phyloP scores from a whole-genome alignment of 2,888 invertebrate genomes.

The Papilio demoleus region DNA sequence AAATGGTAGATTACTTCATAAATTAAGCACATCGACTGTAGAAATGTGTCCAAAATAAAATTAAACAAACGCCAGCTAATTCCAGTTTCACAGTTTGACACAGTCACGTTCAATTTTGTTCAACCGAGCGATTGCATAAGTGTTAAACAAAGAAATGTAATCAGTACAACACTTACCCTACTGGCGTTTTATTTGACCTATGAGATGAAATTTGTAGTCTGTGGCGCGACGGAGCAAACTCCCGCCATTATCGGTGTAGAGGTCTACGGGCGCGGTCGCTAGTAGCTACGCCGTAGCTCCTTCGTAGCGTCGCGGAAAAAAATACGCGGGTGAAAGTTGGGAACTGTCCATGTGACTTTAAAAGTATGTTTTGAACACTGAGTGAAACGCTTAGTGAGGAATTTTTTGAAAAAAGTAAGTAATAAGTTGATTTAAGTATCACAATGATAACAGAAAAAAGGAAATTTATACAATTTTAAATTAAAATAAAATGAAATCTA shows the following conservation, averaged over 20 bases:
- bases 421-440: not conserved
- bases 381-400: slow-evolving; percentile 5
- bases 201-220: slow-evolving; percentile 23
- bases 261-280: slow-evolving; percentile 62
- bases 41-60: not conserved
- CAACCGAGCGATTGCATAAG: slow-evolving; percentile 24
- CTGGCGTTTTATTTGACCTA: not conserved
- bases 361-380: slow-evolving; percentile 19
- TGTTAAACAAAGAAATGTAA: slow-evolving; percentile 8
- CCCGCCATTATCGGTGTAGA: slow-evolving; percentile 64
- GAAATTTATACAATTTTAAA: too few species aligned
- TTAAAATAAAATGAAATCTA: too few species aligned
- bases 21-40: not conserved
- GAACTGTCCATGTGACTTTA: slow-evolving; percentile 26
- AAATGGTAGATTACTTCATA: too few species aligned
- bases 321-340: slow-evolving; percentile 52
- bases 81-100: slow-evolving; percentile 23
- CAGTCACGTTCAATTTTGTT: slow-evolving; percentile 27
- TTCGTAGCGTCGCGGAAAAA: slow-evolving; percentile 54
- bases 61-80: slow-evolving; percentile 24
- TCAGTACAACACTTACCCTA: slow-evolving; percentile 11
- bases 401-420: slow-evolving; percentile 26
- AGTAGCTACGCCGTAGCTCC: slow-evolving; percentile 58
- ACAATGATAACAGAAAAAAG: too few species aligned
- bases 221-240: slow-evolving; percentile 43